phyloP scores from a whole-genome alignment of 2,797 vertebrate species.

The Macropodus opercularis region DNA sequence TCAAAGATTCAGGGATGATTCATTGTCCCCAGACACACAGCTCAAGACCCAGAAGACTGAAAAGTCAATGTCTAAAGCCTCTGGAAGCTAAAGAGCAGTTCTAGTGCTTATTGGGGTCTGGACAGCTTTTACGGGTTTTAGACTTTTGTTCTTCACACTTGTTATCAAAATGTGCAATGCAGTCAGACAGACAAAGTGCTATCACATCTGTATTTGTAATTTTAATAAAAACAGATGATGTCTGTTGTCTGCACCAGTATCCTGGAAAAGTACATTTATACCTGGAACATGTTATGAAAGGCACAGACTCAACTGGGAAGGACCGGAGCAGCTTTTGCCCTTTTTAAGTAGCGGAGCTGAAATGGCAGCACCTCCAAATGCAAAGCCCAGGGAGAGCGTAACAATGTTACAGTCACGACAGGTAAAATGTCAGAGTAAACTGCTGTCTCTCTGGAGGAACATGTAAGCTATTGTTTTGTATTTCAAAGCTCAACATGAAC shows the following conservation, averaged over 20 bases:
- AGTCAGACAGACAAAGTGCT: too few relatives aligned
- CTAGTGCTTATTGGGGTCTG: neutral
- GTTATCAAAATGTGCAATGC: neutral
- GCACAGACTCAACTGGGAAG: constrained; percentile 19
- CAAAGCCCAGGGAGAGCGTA: constrained; percentile 18
- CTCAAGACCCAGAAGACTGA: constrained; percentile 12
- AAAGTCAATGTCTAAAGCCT: constrained; percentile 19
- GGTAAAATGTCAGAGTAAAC: constrained; percentile 54
- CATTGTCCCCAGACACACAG: constrained; percentile 15
- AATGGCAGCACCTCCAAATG: constrained; percentile 51
- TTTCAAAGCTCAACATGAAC: neutral
- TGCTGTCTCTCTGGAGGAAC: constrained; percentile 13
- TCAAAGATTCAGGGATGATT: constrained; percentile 34
- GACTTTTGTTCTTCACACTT: neutral
- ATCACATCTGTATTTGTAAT: neutral
- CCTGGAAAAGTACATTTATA: constrained; percentile 25
- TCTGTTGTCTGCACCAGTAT: constrained; percentile 1
- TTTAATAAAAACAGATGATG: constrained; percentile 8
- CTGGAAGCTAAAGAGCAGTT: neutral
- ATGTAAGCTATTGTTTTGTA: neutral
- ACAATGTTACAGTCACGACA: constrained; percentile 4
- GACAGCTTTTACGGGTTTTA: neutral
- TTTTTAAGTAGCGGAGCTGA: constrained; percentile 65
- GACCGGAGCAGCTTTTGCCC: constrained; percentile 40
- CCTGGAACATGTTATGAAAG: constrained; percentile 18